Evolutionary conservation across 1,140 invertebrate species (phyloP).

Genomic region (Littorina saxatilis): DNA sequence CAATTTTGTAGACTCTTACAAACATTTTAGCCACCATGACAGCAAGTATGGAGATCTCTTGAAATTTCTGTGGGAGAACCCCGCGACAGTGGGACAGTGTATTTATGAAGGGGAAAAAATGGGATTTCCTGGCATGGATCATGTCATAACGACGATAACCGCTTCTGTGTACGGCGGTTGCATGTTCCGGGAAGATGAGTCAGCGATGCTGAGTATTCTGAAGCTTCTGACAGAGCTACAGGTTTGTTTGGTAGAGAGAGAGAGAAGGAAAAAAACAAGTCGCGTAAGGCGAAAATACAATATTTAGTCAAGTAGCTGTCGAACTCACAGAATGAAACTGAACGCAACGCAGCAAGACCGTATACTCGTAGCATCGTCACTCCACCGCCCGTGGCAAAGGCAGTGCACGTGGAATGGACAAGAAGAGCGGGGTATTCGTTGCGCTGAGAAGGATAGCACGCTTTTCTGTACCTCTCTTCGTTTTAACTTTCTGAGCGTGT

Average conservation of each 20-base stretch:
- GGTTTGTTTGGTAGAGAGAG: conserved; percentile 76
- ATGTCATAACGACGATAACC: conserved; percentile 80
- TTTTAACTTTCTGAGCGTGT: no score
- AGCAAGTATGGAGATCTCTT: conserved; percentile 88
- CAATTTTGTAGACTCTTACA: conserved; percentile 92
- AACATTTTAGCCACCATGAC: conserved; percentile 83
- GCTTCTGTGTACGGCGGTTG: conserved; percentile 90
- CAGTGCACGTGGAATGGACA: no score
- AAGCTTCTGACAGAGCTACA: conserved; percentile 90
- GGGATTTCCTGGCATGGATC: conserved; percentile 73
- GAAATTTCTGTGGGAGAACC: conserved; percentile 84
- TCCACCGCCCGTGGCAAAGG: no score
- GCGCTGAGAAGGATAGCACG: no score
- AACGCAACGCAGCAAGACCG: no score
- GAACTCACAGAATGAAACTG: no score
- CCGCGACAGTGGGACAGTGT: conserved; percentile 87
- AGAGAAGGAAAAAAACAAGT: not conserved
- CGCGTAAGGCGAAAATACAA: no score
- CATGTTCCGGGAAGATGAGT: conserved; percentile 88
- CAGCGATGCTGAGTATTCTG: conserved; percentile 86
- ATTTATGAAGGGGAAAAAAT: conserved; percentile 86
- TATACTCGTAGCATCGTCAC: no score
- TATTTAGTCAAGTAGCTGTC: no score
- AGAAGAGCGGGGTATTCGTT: no score
- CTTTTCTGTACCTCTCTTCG: no score